These are phyloP conservation scores for Drosophila bocki DNA, from an alignment of 1,140 invertebrate species.

Conservation along the genomic window DNA sequence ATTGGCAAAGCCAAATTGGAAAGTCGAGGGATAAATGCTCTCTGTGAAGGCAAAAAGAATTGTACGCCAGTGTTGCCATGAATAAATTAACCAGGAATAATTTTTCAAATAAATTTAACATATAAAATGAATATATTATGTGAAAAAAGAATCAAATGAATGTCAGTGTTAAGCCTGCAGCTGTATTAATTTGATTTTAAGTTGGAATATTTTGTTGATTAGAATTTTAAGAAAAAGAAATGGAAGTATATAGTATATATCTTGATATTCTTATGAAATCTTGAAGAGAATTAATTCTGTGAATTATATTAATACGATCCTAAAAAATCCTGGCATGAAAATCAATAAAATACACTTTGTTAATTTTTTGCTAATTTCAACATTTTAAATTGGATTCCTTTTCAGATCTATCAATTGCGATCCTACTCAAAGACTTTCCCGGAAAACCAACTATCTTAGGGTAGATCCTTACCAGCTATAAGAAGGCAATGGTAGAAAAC, in stretches of 20 bases:
- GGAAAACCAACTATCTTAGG: constrained; percentile 1
- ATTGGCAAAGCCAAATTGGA: constrained; percentile 14
- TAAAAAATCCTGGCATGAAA: no score
- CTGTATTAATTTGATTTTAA: background rate
- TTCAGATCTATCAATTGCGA: background rate
- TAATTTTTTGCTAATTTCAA: no score
- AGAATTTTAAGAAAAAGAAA: no score
- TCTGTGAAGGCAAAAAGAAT: constrained; percentile 9
- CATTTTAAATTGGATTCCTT: background rate
- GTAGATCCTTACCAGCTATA: constrained; percentile 5
- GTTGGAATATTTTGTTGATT: no score
- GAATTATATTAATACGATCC: background rate
- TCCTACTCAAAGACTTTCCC: background rate
- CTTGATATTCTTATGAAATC: background rate
- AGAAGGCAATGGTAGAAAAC: constrained; percentile 3
- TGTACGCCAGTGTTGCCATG: constrained; percentile 14
- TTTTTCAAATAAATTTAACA: constrained; percentile 4
- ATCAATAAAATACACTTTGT: no score
- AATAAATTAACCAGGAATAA: constrained; percentile 23
- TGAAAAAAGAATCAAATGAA: background rate
- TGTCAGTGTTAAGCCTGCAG: constrained; percentile 9
- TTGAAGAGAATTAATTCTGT: background rate
- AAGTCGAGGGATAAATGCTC: constrained; percentile 46
- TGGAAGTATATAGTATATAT: no score
- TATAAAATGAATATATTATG: background rate